phyloP scores from a whole-genome alignment of 2,113 vertebrate species.

The Dipodomys spectabilis region DNA sequence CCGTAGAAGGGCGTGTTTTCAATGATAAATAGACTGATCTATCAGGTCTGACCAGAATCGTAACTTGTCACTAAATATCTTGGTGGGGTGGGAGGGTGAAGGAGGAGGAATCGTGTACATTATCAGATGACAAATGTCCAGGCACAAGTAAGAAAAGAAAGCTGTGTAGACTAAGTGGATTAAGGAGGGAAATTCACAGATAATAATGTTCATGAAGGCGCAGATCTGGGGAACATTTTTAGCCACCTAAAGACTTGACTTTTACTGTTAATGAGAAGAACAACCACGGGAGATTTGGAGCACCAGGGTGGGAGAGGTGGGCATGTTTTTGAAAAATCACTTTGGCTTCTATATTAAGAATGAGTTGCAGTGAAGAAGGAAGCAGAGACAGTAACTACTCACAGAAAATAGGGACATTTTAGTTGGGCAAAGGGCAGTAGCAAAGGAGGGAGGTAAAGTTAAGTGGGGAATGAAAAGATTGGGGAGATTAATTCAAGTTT shows the following conservation, averaged over 20 bases:
- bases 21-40: background rate
- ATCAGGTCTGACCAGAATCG: background rate
- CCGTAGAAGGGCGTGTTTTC: background rate
- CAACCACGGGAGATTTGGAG: background rate
- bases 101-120: background rate
- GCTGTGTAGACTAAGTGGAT: background rate
- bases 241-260: background rate
- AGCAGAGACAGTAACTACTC: background rate
- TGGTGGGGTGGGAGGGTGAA: background rate
- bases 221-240: background rate
- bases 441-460: background rate
- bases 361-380: background rate
- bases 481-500: background rate
- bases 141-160: background rate
- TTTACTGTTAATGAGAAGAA: constrained; percentile 64
- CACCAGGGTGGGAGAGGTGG: background rate
- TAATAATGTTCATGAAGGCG: background rate
- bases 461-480: background rate
- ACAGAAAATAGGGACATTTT: background rate
- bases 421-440: background rate
- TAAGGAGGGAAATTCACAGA: background rate
- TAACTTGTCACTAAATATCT: background rate
- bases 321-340: background rate
- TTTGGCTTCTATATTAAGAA: constrained; percentile 16
- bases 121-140: background rate